Percentiles rank a stretch among this genome's conserved stretches.
These are phyloP conservation scores for Adelosebastes latens DNA, from an alignment of 2,797 vertebrate species.

Conservation along the genomic window DNA sequence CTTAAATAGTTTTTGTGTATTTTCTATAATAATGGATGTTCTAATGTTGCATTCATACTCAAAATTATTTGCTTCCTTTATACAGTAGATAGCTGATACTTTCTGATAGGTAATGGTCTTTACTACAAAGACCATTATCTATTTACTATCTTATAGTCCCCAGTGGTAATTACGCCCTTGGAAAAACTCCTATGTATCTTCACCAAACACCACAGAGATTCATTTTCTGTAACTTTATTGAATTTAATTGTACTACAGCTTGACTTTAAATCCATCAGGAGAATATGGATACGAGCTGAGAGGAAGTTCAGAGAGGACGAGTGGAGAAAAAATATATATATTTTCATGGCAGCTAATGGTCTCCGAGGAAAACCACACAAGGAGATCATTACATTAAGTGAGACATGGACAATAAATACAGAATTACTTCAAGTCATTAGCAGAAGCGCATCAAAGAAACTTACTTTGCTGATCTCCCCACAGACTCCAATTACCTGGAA, in stretches of 20 bases:
- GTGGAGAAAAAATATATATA: background rate
- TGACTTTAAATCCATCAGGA: background rate
- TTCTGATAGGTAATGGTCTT: background rate
- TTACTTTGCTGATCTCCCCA: constrained; percentile 99
- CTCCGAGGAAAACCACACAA: constrained; percentile 32
- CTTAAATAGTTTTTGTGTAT: background rate
- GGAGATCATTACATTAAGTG: constrained; percentile 50
- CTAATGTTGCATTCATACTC: background rate
- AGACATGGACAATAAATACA: constrained; percentile 51
- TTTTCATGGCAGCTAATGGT: constrained; percentile 30
- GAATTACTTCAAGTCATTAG: constrained; percentile 45
- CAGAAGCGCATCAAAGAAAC: constrained; percentile 75
- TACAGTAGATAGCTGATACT: background rate
- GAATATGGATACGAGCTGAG: background rate
- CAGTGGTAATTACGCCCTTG: background rate
- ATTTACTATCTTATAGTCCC: background rate
- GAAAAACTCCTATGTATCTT: background rate
- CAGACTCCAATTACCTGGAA: constrained; percentile 97
- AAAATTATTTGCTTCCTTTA: background rate
- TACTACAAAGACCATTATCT: background rate
- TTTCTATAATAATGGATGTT: background rate
- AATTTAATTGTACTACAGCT: background rate
- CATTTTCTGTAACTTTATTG: background rate
- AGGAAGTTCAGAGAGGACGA: constrained; percentile 24
- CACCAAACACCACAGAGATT: background rate